A percentile compares a stretch with the other conserved stretches of the same genome.
Conservation (phyloP, 2,113 vertebrate genomes). For the Zingel zingel region DNA sequence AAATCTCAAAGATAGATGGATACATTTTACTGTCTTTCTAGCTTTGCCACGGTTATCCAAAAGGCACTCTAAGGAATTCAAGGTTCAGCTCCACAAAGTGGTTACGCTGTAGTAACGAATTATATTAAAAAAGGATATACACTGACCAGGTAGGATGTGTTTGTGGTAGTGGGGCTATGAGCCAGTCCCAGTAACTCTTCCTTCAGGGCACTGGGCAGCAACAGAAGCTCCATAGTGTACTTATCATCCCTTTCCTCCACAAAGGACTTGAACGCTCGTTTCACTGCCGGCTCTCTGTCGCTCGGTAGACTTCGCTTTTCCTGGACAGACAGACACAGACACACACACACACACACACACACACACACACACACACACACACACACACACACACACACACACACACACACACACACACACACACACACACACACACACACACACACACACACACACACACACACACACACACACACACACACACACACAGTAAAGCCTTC, state of each 20-base stretch:
- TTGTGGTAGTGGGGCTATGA: conserved; percentile 75
- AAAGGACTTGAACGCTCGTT: conserved; percentile 91
- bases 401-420: too few species aligned
- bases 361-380: too few species aligned
- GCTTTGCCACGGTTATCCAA: not conserved
- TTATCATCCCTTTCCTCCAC: conserved; percentile 94
- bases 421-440: not conserved
- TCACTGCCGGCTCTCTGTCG: conserved; percentile 89
- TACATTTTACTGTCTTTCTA: not conserved
- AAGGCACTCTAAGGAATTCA: not conserved
- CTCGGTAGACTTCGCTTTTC: conserved; percentile 87
- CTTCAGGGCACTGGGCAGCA: conserved; percentile 94
- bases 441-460: too few species aligned
- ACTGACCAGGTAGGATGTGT: conserved; percentile 64
- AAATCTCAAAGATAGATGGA: not conserved
- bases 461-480: too few species aligned
- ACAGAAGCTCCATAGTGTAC: conserved; percentile 95
- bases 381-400: too few species aligned
- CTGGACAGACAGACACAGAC: conserved; percentile 41
- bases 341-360: too few species aligned
- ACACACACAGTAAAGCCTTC: conserved; percentile 1
- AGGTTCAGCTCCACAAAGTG: not conserved
- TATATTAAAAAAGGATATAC: not conserved
- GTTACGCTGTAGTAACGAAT: not conserved
- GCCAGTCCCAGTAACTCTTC: conserved; percentile 91